A percentile compares a stretch with the other conserved stretches of the same genome.
phyloP scores from a whole-genome alignment of 2,888 invertebrate genomes.

The Xylophagus ater region DNA sequence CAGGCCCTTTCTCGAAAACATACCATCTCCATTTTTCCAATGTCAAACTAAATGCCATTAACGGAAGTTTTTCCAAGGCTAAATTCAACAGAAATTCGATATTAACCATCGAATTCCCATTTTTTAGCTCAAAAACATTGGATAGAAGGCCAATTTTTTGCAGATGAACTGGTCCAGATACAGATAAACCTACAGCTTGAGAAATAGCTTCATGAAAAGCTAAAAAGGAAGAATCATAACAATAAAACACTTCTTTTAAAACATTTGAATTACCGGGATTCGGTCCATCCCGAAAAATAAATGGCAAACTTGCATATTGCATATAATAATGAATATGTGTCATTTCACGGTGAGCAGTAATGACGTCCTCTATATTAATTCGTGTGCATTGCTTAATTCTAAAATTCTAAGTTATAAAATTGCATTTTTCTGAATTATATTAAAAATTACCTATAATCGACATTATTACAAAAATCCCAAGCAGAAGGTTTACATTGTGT shows the following conservation, averaged over 20 bases:
- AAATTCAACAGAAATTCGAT: conserved; percentile 51
- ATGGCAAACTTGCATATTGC: conserved; percentile 63
- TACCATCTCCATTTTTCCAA: conserved; percentile 79
- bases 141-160: conserved; percentile 56
- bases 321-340: conserved; percentile 72
- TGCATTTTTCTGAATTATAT: background rate
- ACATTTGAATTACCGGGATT: conserved; percentile 54
- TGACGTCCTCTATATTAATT: conserved; percentile 62
- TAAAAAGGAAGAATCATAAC: conserved; percentile 28
- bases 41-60: conserved; percentile 67
- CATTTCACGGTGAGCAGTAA: conserved; percentile 75
- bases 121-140: conserved; percentile 43
- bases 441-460: conserved; percentile 60
- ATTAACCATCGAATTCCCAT: conserved; percentile 24
- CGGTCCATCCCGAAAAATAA: conserved; percentile 67
- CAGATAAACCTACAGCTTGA: conserved; percentile 65
- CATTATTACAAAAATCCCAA: conserved; percentile 77
- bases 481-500: conserved; percentile 66
- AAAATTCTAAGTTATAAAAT: conserved; percentile 18
- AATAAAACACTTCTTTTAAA: no score
- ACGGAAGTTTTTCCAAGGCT: conserved; percentile 67
- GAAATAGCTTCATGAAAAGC: conserved; percentile 81
- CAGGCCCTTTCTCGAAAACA: conserved; percentile 61
- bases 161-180: conserved; percentile 65
- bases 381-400: conserved; percentile 77